Evolutionary conservation across 2,888 invertebrate genomes (phyloP).

Genomic region (Strigamia crassipes): DNA sequence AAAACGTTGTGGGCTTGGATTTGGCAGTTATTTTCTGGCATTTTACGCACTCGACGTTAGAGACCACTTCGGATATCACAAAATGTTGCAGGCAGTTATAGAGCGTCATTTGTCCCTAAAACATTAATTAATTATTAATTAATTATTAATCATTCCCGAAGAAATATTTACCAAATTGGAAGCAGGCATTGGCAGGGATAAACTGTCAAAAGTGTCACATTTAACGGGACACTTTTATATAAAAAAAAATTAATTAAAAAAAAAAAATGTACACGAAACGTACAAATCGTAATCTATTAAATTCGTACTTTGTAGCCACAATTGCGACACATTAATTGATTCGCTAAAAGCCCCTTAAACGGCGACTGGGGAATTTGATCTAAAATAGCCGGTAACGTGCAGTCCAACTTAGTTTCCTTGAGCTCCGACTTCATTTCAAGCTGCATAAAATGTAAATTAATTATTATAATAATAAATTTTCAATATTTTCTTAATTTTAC

Average conservation of each 20-base stretch:
- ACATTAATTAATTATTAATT: background rate
- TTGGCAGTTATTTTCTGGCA: constrained; percentile 61
- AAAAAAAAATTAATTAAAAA: constrained; percentile 48
- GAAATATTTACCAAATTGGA: constrained; percentile 56
- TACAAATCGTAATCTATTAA: too few relatives aligned
- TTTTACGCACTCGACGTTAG: constrained; percentile 79
- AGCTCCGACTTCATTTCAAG: background rate
- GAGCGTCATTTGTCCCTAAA: constrained; percentile 23
- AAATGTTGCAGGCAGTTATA: constrained; percentile 71
- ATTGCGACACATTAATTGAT: constrained; percentile 74
- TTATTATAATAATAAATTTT: too few relatives aligned
- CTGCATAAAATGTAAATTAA: background rate
- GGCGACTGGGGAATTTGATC: constrained; percentile 59
- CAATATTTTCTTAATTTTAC: background rate
- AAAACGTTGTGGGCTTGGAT: constrained; percentile 63
- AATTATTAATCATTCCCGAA: background rate
- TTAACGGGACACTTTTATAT: constrained; percentile 76
- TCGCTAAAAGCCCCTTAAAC: constrained; percentile 75
- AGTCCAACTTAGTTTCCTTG: background rate
- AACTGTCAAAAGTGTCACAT: constrained; percentile 88
- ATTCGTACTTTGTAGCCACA: constrained; percentile 70
- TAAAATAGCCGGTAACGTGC: background rate
- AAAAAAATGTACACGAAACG: too few relatives aligned
- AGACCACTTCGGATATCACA: constrained; percentile 82
- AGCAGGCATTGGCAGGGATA: constrained; percentile 76